These are phyloP conservation scores for Malthinus flaveolus DNA, from an alignment of 2,888 invertebrate species.

Conservation along the genomic window DNA sequence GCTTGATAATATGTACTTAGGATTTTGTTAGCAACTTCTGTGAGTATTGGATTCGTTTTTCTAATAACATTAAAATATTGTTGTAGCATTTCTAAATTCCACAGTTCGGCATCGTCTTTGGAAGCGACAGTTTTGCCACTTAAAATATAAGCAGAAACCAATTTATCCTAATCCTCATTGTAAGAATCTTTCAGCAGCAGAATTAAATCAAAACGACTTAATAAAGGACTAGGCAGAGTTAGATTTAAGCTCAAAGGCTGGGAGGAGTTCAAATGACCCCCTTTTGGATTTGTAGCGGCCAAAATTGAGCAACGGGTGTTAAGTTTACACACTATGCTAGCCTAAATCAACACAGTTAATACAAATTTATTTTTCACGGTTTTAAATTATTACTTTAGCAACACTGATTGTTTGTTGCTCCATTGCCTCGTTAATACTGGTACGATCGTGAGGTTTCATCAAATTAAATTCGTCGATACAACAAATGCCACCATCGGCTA, in stretches of 20 bases:
- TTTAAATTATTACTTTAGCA: conserved; percentile 67
- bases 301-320: conserved; percentile 82
- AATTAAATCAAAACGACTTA: conserved; percentile 87
- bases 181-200: conserved; percentile 76
- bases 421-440: conserved; percentile 91
- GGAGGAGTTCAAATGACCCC: conserved; percentile 68
- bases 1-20: conserved; percentile 76
- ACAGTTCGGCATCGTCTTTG: conserved; percentile 41
- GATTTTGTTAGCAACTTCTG: conserved; percentile 69
- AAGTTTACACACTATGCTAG: conserved; percentile 85
- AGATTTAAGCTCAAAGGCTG: conserved; percentile 70
- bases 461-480: conserved; percentile 91
- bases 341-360: conserved; percentile 58
- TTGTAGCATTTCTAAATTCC: conserved; percentile 64
- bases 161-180: conserved; percentile 78
- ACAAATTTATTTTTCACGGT: neutral
- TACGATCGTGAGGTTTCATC: conserved; percentile 79
- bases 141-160: conserved; percentile 66
- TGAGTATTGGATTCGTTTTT: conserved; percentile 67
- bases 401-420: conserved; percentile 93
- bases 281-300: conserved; percentile 87
- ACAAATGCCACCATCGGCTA: conserved; percentile 88
- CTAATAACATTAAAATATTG: conserved; percentile 79
- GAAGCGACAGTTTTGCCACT: conserved; percentile 36
- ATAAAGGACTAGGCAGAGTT: conserved; percentile 74